These are phyloP conservation scores for Parnassius mnemosyne DNA, from an alignment of 2,888 invertebrate genomes.

Conservation along the genomic window DNA sequence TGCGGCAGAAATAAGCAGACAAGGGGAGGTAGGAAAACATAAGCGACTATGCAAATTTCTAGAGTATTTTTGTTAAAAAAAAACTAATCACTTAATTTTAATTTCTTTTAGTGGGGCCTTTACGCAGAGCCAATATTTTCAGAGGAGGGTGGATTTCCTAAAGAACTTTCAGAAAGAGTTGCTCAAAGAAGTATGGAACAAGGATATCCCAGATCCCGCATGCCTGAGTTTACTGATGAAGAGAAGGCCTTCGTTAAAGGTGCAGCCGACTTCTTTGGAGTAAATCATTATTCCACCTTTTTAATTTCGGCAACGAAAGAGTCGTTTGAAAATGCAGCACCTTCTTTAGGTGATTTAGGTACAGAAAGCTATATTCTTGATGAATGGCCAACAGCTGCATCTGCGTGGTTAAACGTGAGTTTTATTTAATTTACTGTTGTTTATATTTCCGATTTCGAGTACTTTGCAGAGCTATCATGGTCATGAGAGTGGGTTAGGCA, in stretches of 20 bases:
- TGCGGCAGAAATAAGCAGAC: conserved; percentile 48
- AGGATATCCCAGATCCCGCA: conserved; percentile 43
- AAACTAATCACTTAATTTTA: too few relatives aligned
- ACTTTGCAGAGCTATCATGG: too few relatives aligned
- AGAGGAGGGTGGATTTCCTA: conserved; percentile 40
- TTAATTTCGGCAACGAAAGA: conserved; percentile 44
- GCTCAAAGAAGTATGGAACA: conserved; percentile 52
- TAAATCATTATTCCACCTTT: conserved; percentile 84
- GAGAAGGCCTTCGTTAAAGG: conserved; percentile 51
- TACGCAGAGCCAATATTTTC: conserved; percentile 77
- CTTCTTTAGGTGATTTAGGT: conserved; percentile 45
- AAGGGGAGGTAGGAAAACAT: conserved; percentile 37
- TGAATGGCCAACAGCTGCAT: conserved; percentile 49
- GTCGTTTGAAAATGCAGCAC: conserved; percentile 33
- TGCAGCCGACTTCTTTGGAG: conserved; percentile 66
- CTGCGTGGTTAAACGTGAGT: conserved; percentile 53
- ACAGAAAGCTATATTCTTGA: conserved; percentile 34
- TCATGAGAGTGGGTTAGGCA: too few relatives aligned
- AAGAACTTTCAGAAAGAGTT: conserved; percentile 62
- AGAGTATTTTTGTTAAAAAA: too few relatives aligned
- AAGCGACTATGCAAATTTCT: too few relatives aligned
- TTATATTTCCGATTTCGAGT: too few relatives aligned
- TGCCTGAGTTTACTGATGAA: conserved; percentile 47
- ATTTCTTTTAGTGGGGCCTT: conserved; percentile 54
- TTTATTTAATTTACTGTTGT: not conserved